Evolutionary conservation across 1,140 invertebrate genomes (phyloP), one percentile per base, ranked within the genome.

Genomic region (Leptonema lineaticorne): DNA sequence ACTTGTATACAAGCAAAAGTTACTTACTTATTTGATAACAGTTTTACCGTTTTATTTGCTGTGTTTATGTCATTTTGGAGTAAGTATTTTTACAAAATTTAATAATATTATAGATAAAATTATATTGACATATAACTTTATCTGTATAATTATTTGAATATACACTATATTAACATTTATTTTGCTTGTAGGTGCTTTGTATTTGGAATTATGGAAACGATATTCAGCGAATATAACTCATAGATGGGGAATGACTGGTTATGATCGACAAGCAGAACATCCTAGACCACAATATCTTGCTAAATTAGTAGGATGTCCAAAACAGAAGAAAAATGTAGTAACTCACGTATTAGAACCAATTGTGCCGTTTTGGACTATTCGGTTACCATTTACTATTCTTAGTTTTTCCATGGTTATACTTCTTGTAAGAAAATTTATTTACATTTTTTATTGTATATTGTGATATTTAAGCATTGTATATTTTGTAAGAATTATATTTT

Each of bases 1-100:
- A 94, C 93, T 0, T 99, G 96, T 80, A 76, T 89, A 27, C 90
- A 96, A 78, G 88, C 94, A n/a, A 85, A 87, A 74, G 83, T 95
- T 11, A 95, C 94, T 0, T 97, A 97, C 76, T 83, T 99, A 27
- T 96, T 99, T 77, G 97, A 99, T 76, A 99, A 99, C 83, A 85
- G 90, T 4, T 92, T 90, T 8, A 98, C 96, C 0, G 90, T 98
- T 0, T 88, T 94, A 75, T 99, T 98, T 81, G 92, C 97, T 28
- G 87, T 95, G 46, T 94, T 98, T 76, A 98, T 99, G 95, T 96
- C 95, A 30, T 89, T 99, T 77, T 98, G 95, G 94, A 92, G 92
- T 86, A 84, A 87, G 80, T 81, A 60, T 58, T 53, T 33, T 57
- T 6, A 56, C 24, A 41, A 41, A 9, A 30, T 26, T 8, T 7